Conservation (phyloP, 2,113 vertebrate genomes). For the Scytalopus superciliaris region DNA sequence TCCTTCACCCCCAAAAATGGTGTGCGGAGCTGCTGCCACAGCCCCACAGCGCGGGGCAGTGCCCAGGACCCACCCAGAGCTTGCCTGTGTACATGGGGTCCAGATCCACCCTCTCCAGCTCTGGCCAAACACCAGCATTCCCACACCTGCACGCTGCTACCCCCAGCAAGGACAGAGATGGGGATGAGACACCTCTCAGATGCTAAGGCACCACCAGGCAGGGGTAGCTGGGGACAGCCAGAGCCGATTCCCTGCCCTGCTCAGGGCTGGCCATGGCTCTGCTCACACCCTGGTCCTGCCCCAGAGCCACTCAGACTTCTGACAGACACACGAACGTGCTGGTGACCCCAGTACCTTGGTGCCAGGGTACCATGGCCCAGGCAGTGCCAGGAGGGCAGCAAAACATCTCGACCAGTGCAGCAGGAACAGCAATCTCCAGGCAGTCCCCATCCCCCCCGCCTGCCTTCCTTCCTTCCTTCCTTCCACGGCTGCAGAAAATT, state of each 20-base stretch:
- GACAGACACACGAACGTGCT: accelerated
- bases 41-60: neutral
- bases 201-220: accelerated
- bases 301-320: neutral
- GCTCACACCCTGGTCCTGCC: neutral
- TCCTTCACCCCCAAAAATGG: constrained; percentile 52
- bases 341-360: neutral
- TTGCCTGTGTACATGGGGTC: accelerated
- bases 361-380: neutral
- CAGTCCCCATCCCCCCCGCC: neutral
- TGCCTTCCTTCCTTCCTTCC: neutral
- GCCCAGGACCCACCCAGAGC: neutral
- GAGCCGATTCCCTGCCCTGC: neutral
- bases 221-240: neutral
- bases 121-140: neutral
- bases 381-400: neutral
- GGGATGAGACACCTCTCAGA: neutral
- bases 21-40: neutral
- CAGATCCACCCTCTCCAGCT: neutral
- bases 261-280: neutral
- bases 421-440: neutral
- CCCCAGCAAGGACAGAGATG: too few relatives aligned
- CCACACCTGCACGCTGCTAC: accelerated
- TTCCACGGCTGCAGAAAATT: constrained; percentile 45
- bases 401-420: accelerated